A percentile compares a stretch with the other conserved stretches of the same genome.
These are phyloP conservation scores for Otus sunia DNA, from an alignment of 2,113 vertebrate species.

Conservation along the genomic window DNA sequence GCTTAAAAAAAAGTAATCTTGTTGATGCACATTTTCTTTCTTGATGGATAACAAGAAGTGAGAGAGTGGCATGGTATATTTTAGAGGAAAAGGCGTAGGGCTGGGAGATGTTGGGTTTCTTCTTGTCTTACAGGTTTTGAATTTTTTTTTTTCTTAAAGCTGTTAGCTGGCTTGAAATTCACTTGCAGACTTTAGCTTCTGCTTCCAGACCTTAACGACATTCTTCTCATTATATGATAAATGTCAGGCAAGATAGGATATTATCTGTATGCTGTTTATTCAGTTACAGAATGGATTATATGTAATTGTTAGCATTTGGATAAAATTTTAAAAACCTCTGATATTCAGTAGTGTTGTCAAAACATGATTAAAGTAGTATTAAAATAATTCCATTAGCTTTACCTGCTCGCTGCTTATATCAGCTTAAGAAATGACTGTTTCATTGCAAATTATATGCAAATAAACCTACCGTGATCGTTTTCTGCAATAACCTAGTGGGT, in stretches of 20 bases:
- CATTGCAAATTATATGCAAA: not conserved
- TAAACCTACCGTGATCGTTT: not conserved
- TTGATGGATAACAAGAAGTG: not conserved
- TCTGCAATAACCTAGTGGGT: not conserved
- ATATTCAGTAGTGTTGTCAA: conserved; percentile 3
- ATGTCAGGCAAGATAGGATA: not conserved
- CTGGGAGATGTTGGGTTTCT: not conserved
- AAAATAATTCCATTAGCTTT: conserved; percentile 11
- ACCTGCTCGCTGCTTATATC: not conserved
- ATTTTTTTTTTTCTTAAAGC: not conserved
- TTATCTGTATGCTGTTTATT: not conserved
- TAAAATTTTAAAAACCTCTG: not conserved
- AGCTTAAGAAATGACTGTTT: not conserved
- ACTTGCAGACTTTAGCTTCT: not conserved
- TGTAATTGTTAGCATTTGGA: conserved; percentile 12
- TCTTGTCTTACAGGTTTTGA: not conserved
- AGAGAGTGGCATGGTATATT: not conserved
- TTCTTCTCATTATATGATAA: not conserved
- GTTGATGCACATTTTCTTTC: not conserved
- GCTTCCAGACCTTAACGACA: not conserved
- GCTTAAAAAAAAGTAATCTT: not conserved
- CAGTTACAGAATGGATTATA: not conserved
- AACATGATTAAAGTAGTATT: not conserved
- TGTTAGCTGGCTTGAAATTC: not conserved
- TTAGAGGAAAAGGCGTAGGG: not conserved